phyloP scores from a whole-genome alignment of 2,113 vertebrate species.

The Neogale vison region DNA sequence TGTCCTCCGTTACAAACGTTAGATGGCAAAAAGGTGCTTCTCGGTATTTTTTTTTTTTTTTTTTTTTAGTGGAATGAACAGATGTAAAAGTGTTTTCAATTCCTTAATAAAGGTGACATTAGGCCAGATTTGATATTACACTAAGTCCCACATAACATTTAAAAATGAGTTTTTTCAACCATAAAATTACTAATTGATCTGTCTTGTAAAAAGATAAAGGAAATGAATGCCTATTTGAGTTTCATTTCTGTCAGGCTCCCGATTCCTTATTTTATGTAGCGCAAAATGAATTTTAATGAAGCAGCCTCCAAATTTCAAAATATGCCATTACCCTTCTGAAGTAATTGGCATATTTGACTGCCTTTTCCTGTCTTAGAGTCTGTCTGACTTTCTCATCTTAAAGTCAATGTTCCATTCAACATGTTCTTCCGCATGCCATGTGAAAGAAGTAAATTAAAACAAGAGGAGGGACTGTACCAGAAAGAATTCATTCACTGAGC shows the following conservation, averaged over 20 bases:
- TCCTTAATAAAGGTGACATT: slow-evolving; percentile 82
- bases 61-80: slow-evolving; percentile 66
- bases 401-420: slow-evolving; percentile 60
- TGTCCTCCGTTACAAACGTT: slow-evolving; percentile 24
- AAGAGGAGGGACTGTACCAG: neutral
- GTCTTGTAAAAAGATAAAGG: slow-evolving; percentile 86
- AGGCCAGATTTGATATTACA: slow-evolving; percentile 80
- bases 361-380: slow-evolving; percentile 73
- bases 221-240: slow-evolving; percentile 81
- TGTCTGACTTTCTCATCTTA: slow-evolving; percentile 62
- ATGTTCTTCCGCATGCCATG: neutral
- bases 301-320: slow-evolving; percentile 82
- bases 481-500: neutral
- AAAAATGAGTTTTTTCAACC: slow-evolving; percentile 84
- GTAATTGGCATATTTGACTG: slow-evolving; percentile 78
- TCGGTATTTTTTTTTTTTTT: neutral
- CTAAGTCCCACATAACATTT: slow-evolving; percentile 76
- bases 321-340: slow-evolving; percentile 78
- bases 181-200: slow-evolving; percentile 88
- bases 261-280: slow-evolving; percentile 83
- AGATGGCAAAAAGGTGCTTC: slow-evolving; percentile 49
- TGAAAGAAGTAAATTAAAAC: slow-evolving; percentile 24
- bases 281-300: slow-evolving; percentile 84
- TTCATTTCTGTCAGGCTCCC: slow-evolving; percentile 83
- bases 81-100: slow-evolving; percentile 68